Conservation (phyloP, 2,797 vertebrate species). For the Anguilla pacifica region DNA sequence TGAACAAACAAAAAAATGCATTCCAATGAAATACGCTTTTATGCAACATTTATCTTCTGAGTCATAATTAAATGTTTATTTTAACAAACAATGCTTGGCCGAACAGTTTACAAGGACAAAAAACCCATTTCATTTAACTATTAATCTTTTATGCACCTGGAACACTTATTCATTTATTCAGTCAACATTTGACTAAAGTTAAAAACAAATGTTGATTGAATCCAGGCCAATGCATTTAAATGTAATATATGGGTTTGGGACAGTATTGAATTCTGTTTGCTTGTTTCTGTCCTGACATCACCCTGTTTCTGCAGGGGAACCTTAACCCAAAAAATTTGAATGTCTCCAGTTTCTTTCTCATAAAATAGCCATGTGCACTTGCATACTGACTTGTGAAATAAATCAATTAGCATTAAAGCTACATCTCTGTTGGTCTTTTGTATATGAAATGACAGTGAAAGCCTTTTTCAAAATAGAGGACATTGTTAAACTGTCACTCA, state of each 20-base stretch:
- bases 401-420: too few relatives aligned
- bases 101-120: not conserved
- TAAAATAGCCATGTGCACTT: too few relatives aligned
- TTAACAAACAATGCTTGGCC: not conserved
- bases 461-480: too few relatives aligned
- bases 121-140: not conserved
- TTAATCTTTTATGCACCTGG: not conserved
- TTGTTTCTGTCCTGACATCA: not conserved
- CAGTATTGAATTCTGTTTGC: not conserved
- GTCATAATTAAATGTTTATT: not conserved
- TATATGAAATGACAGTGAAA: too few relatives aligned
- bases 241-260: not conserved
- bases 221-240: not conserved
- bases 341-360: too few relatives aligned
- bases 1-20: not conserved
- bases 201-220: not conserved
- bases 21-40: not conserved
- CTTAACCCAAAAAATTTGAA: too few relatives aligned
- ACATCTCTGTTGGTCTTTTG: too few relatives aligned
- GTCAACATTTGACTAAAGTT: constrained; percentile 1
- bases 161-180: not conserved
- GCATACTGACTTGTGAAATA: too few relatives aligned
- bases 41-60: not conserved
- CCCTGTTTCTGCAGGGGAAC: too few relatives aligned
- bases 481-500: too few relatives aligned